Base-by-base conservation (phyloP, 2,113 vertebrate genomes). In the Caranx ignobilis region DNA sequence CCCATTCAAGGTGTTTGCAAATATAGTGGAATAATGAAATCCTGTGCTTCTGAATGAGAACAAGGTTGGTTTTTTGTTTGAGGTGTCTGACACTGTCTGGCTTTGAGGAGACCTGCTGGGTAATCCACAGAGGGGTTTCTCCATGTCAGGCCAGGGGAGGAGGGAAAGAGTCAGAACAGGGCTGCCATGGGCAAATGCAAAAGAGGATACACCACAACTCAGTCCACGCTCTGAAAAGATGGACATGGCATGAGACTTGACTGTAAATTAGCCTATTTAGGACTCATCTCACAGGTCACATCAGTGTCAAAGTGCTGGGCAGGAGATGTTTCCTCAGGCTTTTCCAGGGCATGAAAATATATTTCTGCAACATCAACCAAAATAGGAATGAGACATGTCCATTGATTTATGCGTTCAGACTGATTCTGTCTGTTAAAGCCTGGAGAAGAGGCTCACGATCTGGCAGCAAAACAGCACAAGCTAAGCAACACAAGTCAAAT, bases 81-180 rank as follows among this genome's bases (percentile, higher is more conserved):
- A 35, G 21, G 35, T 47, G 45, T 74, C 57, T 57, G 63, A 56
- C 54, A 47, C 48, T 56, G 65, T 57, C 60, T 66, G 63, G 13
- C 68, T 79, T 45, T 79, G 79, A 82, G 76, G 63, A 82, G 75
- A 71, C 71, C 59, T 56, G 72, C 72, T 73, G 59, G 76, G 64
- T 66, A 77, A 80, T 83, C 79, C 69, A 31, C 74, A 18, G 26
- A 47, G 57, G 62, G 48, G 8, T 43, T 50, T 69, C 66, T 79
- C 74, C 72, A 79, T 61, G 26, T 75, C 69, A 47, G 71, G 47
- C 6, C 18, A 19, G 59, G 73, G 32, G 41, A 45, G 41, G 48
- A 67, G 35, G 35, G 56, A 32, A 35, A 54, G 21, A 52, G 78
- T 84, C 16, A 70, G 64, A 45, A 73, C 41, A 9, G 47, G 19